A percentile compares a stretch with the other conserved stretches of the same genome.
These are phyloP conservation scores for Microcebus tavaratra DNA, from an alignment of 2,113 vertebrate species.

Conservation along the genomic window DNA sequence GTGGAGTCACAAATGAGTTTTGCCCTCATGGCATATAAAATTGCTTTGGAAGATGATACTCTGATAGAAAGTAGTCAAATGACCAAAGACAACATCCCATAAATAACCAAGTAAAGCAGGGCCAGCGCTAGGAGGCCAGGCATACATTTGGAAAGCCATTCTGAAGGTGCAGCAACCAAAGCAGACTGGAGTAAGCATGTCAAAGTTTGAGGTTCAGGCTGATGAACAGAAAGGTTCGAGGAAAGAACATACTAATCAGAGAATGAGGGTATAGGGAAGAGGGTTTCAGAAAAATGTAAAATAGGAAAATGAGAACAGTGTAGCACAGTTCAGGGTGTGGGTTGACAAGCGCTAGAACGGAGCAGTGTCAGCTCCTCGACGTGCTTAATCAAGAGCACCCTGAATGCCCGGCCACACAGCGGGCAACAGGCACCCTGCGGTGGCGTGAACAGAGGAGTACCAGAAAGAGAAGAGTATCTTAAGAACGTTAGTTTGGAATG, in stretches of 20 bases:
- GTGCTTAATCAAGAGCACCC: not conserved
- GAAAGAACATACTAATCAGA: not conserved
- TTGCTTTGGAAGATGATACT: not conserved
- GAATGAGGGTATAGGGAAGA: too few species aligned
- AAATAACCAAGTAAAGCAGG: not conserved
- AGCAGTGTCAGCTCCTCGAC: not conserved
- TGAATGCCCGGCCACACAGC: not conserved
- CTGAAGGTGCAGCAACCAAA: not conserved
- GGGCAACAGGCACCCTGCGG: too few species aligned
- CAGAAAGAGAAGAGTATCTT: not conserved
- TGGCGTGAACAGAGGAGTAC: not conserved
- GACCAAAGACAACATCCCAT: not conserved
- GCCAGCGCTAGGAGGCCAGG: not conserved
- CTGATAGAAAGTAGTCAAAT: not conserved
- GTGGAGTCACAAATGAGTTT: not conserved
- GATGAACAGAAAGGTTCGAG: not conserved
- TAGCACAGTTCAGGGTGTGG: too few species aligned
- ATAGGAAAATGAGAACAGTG: not conserved
- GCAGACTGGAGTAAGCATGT: not conserved
- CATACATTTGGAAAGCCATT: not conserved
- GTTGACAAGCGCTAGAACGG: too few species aligned
- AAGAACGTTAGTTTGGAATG: conserved; percentile 31
- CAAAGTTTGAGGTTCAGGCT: not conserved
- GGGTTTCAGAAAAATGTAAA: not conserved
- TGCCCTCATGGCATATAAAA: not conserved